phyloP scores from a whole-genome alignment of 2,888 invertebrate species.

The Sclerodermus sp. region DNA sequence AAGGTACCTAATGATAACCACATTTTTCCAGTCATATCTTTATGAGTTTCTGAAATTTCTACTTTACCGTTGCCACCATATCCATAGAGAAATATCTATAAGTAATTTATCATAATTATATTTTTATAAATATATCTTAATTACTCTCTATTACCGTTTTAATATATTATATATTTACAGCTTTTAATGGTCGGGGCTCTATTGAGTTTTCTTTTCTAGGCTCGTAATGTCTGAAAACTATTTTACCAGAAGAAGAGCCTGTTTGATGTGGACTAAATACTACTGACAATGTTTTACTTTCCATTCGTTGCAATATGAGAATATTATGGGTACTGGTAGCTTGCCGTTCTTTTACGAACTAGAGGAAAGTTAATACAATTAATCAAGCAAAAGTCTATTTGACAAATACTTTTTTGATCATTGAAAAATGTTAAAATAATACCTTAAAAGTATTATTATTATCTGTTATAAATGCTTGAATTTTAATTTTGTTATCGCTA shows the following conservation, averaged over 20 bases:
- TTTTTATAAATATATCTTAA: background rate
- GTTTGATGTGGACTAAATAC: constrained; percentile 62
- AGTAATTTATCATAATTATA: background rate
- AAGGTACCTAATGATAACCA: constrained; percentile 65
- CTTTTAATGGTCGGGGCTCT: constrained; percentile 22
- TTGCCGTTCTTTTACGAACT: constrained; percentile 48
- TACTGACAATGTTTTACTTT: constrained; percentile 62
- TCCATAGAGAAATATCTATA: constrained; percentile 60
- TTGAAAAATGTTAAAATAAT: constrained; percentile 34
- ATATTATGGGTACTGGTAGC: constrained; percentile 41
- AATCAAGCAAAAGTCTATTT: constrained; percentile 11
- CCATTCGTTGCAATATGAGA: constrained; percentile 61
- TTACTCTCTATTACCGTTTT: background rate
- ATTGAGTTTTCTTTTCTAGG: constrained; percentile 26
- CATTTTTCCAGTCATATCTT: constrained; percentile 63
- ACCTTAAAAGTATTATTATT: constrained; percentile 50
- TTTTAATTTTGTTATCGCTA: constrained; percentile 61
- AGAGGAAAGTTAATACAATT: constrained; percentile 17
- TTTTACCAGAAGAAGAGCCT: constrained; percentile 62
- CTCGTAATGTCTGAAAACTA: constrained; percentile 61
- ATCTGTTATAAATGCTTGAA: constrained; percentile 59
- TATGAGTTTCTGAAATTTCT: constrained; percentile 59
- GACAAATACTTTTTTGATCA: background rate
- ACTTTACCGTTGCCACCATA: constrained; percentile 64
- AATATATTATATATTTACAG: constrained; percentile 15